Evolutionary conservation across 1,140 invertebrate species (phyloP), one percentile per base, ranked within the genome.

Genomic region (Hylaeus volcanicus): DNA sequence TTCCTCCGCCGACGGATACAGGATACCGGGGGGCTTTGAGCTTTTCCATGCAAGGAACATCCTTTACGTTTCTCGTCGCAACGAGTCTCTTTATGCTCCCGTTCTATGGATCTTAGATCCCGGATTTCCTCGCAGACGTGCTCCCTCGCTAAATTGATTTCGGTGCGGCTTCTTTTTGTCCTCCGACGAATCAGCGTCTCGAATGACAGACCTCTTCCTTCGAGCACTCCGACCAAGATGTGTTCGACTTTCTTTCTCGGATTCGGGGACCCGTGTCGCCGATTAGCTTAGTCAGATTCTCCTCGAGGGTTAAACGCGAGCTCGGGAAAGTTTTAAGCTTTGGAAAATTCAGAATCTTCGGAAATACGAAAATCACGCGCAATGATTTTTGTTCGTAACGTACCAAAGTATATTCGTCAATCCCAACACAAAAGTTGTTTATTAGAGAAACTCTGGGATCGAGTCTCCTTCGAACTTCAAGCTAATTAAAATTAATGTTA

Each of bases 111-210:
- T 92, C 90, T 87, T 89, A 89, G 88, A 88, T 89, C 65, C 90
- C 90, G 91, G 91, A 92, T 92, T 92, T 92, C 91, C 91, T 91
- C 87, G 86, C 79, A 89, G 88, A 87, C 84, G 80, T 82, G 81
- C 88, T 81, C 84, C 87, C 68, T 85, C 64, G 81, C 79, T 85
- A 90, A 91, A 92, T 92, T 92, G 90, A 92, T 91, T 92, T 85
- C 74, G 84, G 79, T 88, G 87, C 89, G 91, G 91, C 89, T 92
- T 92, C 91, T 91, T 91, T 90, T 91, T 91, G 89, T 92, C 87
- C 91, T 69, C 26, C 64, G 61, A 69, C 64, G 43, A 41, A 66
- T 64, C 65, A 78, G 64, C n/a, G 41, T 8, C 53, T 53, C 53
- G n/a, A 39, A 75, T 53, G 70, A 60, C 79, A 45, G 39, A 43